phyloP scores from a whole-genome alignment of 2,888 invertebrate species.

The Sisyra nigra region DNA sequence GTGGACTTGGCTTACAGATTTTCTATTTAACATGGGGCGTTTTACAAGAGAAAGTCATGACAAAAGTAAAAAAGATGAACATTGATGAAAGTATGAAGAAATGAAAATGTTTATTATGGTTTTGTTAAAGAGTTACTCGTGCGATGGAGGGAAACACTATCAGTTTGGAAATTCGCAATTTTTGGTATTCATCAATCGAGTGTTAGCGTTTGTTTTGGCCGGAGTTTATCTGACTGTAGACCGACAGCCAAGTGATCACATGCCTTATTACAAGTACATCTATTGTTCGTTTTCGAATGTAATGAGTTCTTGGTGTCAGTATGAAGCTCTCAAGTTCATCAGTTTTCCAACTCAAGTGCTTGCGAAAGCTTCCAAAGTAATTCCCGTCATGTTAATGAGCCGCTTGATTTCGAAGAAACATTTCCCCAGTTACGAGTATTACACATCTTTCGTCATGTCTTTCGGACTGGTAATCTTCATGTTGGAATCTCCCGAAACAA shows the following conservation, averaged over 20 bases:
- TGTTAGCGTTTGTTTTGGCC: slow-evolving; percentile 66
- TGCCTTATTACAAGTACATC: slow-evolving; percentile 87
- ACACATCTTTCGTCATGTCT: slow-evolving; percentile 78
- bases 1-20: slow-evolving; percentile 75
- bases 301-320: slow-evolving; percentile 98
- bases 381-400: slow-evolving; percentile 98
- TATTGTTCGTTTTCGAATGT: slow-evolving; percentile 95
- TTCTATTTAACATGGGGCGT: slow-evolving; percentile 93
- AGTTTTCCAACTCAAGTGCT: slow-evolving; percentile 94
- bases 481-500: slow-evolving; percentile 54
- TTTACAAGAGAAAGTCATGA: slow-evolving; percentile 97
- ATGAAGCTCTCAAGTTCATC: slow-evolving; percentile 96
- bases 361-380: slow-evolving; percentile 96
- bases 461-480: slow-evolving; percentile 88
- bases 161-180: slow-evolving; percentile 91
- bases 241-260: slow-evolving; percentile 52
- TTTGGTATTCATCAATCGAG: slow-evolving; percentile 87
- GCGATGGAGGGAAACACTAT: slow-evolving; percentile 41
- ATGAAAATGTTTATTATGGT: background rate
- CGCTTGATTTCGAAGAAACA: slow-evolving; percentile 73
- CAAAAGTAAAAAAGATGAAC: slow-evolving; percentile 36
- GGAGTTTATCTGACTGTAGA: slow-evolving; percentile 41
- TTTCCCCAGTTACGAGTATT: slow-evolving; percentile 83
- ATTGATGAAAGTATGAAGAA: slow-evolving; percentile 1
- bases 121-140: too few species aligned